Base-by-base conservation (phyloP, 2,797 vertebrate genomes). In the Phaenicophaeus curvirostris region DNA sequence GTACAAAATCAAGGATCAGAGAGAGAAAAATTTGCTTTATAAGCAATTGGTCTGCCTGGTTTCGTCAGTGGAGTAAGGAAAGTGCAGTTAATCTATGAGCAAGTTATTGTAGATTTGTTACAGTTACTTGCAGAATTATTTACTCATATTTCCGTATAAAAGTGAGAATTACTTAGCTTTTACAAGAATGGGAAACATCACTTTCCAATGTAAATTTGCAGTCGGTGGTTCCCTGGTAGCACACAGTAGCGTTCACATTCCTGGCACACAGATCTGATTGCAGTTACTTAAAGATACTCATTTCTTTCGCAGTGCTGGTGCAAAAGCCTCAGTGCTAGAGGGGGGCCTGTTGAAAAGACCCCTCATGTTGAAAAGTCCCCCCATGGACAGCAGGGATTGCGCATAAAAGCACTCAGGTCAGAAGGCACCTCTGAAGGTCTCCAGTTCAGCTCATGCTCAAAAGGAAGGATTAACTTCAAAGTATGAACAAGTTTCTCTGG, bases 211-310 rank as follows among this genome's bases (percentile, higher is more conserved):
- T 15, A 82, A 68, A 74, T 44, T 33, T 25, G 11, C 11, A 58
- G 35, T 23, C 14, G 50, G 35, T 1, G 1, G 24, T 63, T 71
- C 69, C 31, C 19, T 19, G 50, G 42, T 57, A 77, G 11, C 11
- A 28, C 30, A n/a, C 7, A 5, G 15, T 11, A 53, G 15, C 2
- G 0, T 48, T 69, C n/a, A 13, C 16, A 3, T 39, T 84, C 48
- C 30, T 10, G 31, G 37, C 31, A 24, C 33, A 24, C 8, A 21
- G 18, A 21, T 46, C 25, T 11, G 6, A 9, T 6, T 53, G 27
- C 33, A 73, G 30, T 37, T 68, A 42, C 33, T 62, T 78, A 58
- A 51, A 67, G 53, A 44, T n/a, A 39, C 15, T 30, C 20, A 15
- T 39, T 71, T 58, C 13, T 65, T 73, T 48, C 44, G 9, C 28